Evolutionary conservation across 2,113 vertebrate species (phyloP).

Genomic region (Pluvialis apricaria): DNA sequence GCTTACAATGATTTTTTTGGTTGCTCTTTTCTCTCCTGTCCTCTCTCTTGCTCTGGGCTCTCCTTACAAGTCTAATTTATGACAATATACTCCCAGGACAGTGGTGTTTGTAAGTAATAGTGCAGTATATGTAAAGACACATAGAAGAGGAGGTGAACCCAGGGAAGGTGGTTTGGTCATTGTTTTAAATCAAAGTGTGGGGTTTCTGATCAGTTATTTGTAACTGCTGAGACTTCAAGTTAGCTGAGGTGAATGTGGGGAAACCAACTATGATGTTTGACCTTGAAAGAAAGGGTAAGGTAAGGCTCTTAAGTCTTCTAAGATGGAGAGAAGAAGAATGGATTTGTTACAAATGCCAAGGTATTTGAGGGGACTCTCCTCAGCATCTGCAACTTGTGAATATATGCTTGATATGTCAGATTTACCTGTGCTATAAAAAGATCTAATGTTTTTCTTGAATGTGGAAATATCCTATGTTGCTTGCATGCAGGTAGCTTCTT

Average conservation of each 20-base stretch:
- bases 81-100: background rate
- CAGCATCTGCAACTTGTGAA: background rate
- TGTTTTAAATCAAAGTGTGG: background rate
- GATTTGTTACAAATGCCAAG: background rate
- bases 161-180: fast-evolving
- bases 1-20: background rate
- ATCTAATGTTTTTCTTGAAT: background rate
- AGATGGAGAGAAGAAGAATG: background rate
- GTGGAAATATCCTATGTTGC: background rate
- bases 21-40: background rate
- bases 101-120: fast-evolving
- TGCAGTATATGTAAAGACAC: background rate
- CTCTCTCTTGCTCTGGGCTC: background rate
- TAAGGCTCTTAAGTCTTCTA: background rate
- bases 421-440: background rate
- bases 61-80: background rate
- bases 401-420: fast-evolving
- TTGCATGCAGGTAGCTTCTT: background rate
- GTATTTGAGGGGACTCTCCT: background rate
- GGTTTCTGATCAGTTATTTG: background rate
- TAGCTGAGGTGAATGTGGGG: background rate
- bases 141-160: background rate
- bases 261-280: background rate
- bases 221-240: background rate
- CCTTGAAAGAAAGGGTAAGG: background rate